Evolutionary conservation across 2,888 invertebrate species (phyloP), one percentile per base, ranked within the genome.

Genomic region (Acronicta aceris): DNA sequence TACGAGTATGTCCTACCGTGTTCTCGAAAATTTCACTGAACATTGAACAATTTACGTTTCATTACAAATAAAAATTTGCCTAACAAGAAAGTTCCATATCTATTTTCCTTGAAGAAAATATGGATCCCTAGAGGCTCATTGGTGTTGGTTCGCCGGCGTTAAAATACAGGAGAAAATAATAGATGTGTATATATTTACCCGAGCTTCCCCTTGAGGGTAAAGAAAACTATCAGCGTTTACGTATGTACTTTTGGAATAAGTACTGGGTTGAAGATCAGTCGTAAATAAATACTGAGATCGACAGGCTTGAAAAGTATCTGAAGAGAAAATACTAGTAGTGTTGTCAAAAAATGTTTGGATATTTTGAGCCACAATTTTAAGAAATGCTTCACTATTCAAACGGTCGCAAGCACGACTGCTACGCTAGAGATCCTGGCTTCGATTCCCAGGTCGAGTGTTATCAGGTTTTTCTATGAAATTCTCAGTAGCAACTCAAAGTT

Each of bases 101-200:
- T 30, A 59, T 69, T 72, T 72, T 69, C 66, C 69, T 69, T 46
- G 41, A 64, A 69, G 63, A 64, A 74, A 65, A 58, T 68, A 45
- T 57, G 41, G 15, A 16, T 16, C 74, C 50, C 69, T 0, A 2
- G 63, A 38, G 63, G 6, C 61, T 69, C 65, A 65, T 76, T 56
- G 60, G 48, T 50, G 61, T 47, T 56, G 38, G 74, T 65, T 48
- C 61, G 48, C 63, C 15, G 47, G 57, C 57, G 76, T 68, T 65
- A 72, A 68, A 74, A 65, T 76, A 71, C 57, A 60, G 25, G 45
- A 53, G 55, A 43, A n/a, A 63, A 74, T 71, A 66, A 73, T 74
- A 56, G 52, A 60, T 51, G 48, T 54, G 49, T 65, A 60, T 65
- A 60, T 54, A 60, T 66, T 70, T 61, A 61, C 46, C 4, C n/a